Base-by-base conservation (phyloP, 2,113 vertebrate genomes). In the Ctenodactylus gundi region DNA sequence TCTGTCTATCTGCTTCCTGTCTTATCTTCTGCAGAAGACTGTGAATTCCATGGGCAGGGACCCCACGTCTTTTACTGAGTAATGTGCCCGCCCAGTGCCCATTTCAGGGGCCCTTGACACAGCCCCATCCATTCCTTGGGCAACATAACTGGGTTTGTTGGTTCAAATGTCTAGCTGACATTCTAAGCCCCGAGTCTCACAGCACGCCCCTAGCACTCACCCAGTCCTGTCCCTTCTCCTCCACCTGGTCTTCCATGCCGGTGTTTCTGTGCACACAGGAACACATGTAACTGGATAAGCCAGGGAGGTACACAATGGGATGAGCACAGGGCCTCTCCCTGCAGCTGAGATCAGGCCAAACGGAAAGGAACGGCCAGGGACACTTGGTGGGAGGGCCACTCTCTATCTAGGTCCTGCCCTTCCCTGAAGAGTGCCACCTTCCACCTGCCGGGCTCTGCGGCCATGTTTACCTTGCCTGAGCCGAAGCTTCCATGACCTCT, bases 401-500 rank as follows among this genome's bases (percentile, higher is more conserved):
- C 68, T 73, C 27, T 85, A n/a, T n/a, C 36, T 44, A 62, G 44
- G 51, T 34, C 60, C 68, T 12, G 67, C 34, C 25, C 39, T 75
- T 13, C 85, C 80, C 70, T 75, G 49, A 80, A 76, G 49, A 36
- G 55, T 4, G 17, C 0, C 36, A 67, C 34, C 49, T 77, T 60
- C 70, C 60, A 27, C 36, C 60, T 3, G 1, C 34, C 49, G 41
- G 64, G 31, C 64, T 88, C 85, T 6, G 31, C 34, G 78, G 41
- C 29, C 67, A 62, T 46, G 73, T 64, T 86, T 94, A 36, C 46
- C 81, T 72, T 57, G 77, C 44, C 62, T 34, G 15, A 13, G 3
- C 76, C 72, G 68, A 53, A 44, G 57, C 49, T 64, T 78, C 78
- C 7, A 12, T 55, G 65, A 83, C 83, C 91, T 96, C 82, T 93